Evolutionary conservation across 2,888 invertebrate genomes (phyloP).

Genomic region (Drosophila lacicola): DNA sequence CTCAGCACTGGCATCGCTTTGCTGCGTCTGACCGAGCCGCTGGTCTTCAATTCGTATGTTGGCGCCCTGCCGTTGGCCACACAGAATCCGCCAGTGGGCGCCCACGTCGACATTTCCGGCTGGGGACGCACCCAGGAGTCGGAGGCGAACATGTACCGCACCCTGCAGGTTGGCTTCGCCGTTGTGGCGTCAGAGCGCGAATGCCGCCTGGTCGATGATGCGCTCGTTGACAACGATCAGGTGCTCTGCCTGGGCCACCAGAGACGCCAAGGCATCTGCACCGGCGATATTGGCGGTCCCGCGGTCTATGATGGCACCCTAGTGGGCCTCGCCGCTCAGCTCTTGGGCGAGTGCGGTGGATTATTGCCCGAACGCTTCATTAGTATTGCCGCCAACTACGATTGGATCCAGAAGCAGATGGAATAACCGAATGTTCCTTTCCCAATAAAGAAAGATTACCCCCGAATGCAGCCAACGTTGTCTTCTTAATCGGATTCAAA

Average conservation of each 20-base stretch:
- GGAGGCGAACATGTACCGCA: conserved; percentile 55
- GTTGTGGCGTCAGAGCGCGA: conserved; percentile 41
- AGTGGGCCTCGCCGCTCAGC: conserved; percentile 76
- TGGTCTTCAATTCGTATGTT: conserved; percentile 59
- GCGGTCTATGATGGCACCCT: conserved; percentile 69
- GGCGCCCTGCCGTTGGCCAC: conserved; percentile 60
- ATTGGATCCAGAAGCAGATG: conserved; percentile 70
- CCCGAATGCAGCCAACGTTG: neutral
- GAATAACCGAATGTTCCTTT: conserved; percentile 39
- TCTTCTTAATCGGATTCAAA: neutral
- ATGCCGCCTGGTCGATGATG: conserved; percentile 38
- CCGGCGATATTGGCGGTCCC: conserved; percentile 83
- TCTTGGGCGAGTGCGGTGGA: conserved; percentile 75
- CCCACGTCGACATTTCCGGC: conserved; percentile 74
- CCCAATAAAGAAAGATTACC: conserved; percentile 14
- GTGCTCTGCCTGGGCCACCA: conserved; percentile 77
- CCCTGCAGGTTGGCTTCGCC: conserved; percentile 60
- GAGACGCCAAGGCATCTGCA: conserved; percentile 78
- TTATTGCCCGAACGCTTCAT: conserved; percentile 76
- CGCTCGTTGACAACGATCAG: conserved; percentile 44
- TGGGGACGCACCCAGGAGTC: conserved; percentile 72
- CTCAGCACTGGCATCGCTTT: conserved; percentile 77
- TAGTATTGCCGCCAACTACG: conserved; percentile 63
- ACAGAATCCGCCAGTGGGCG: conserved; percentile 48
- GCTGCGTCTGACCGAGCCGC: conserved; percentile 59